Evolutionary conservation across 2,888 invertebrate genomes (phyloP).

Genomic region (Macrophya annulata): DNA sequence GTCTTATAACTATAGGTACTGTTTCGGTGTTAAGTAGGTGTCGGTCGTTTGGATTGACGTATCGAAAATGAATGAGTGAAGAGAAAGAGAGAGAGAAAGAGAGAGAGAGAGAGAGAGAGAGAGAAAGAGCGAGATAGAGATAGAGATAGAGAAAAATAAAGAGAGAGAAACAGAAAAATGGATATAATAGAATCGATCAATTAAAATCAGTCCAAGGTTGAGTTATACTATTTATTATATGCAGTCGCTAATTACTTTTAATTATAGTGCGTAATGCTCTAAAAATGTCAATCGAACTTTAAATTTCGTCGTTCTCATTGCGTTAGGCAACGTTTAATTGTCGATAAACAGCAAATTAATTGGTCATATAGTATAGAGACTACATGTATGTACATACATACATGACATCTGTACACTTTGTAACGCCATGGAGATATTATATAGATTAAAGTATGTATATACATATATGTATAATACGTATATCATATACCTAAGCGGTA

Average conservation of each 20-base stretch:
- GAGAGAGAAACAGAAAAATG: not conserved
- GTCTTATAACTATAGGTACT: not conserved
- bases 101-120: not conserved
- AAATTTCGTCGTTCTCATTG: not conserved
- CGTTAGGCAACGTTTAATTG: constrained; percentile 40
- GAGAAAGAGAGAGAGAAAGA: not conserved
- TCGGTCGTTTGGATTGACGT: constrained; percentile 29
- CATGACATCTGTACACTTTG: not conserved
- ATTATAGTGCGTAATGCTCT: constrained; percentile 42
- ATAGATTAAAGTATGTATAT: not conserved
- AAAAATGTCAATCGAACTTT: constrained; percentile 47
- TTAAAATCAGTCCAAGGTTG: constrained; percentile 51
- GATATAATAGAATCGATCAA: constrained; percentile 35
- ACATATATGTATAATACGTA: not conserved
- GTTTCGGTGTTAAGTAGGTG: constrained; percentile 22
- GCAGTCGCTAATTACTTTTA: constrained; percentile 40
- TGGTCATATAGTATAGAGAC: constrained; percentile 1
- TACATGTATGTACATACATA: not conserved
- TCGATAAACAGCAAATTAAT: constrained; percentile 43
- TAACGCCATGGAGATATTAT: not conserved
- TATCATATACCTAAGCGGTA: not conserved
- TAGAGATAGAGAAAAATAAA: not conserved
- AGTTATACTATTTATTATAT: constrained; percentile 7
- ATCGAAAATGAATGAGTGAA: not conserved
- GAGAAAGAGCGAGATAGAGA: too few species aligned